Evolutionary conservation across 2,888 invertebrate genomes (phyloP).

Genomic region (Itoplectis maculator): DNA sequence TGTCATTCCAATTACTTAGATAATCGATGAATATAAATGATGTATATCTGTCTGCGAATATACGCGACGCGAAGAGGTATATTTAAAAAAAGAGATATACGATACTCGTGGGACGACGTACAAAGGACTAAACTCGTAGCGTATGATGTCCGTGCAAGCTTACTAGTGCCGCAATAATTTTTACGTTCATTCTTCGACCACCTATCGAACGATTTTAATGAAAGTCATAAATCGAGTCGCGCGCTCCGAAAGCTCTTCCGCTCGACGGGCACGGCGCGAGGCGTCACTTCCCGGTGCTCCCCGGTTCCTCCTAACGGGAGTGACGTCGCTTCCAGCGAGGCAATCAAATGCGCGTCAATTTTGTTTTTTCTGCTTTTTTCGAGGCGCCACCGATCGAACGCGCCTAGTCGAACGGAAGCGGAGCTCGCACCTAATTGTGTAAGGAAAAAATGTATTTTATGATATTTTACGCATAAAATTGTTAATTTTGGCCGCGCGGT

Average conservation of each 20-base stretch:
- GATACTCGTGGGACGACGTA: conserved; percentile 72
- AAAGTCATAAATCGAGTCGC: conserved; percentile 66
- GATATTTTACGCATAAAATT: conserved; percentile 80
- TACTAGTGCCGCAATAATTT: conserved; percentile 82
- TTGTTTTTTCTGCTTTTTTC: not conserved
- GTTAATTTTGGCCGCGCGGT: conserved; percentile 59
- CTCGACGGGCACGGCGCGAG: conserved; percentile 40
- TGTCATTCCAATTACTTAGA: conserved; percentile 53
- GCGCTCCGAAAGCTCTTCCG: conserved; percentile 41
- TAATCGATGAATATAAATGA: conserved; percentile 63
- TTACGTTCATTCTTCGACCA: conserved; percentile 77
- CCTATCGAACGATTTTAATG: conserved; percentile 67
- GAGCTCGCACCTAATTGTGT: conserved; percentile 74
- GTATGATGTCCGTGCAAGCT: conserved; percentile 84
- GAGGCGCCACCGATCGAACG: not conserved
- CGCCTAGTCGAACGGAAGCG: conserved; percentile 72
- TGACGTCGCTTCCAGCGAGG: conserved; percentile 17
- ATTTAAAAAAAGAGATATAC: conserved; percentile 61
- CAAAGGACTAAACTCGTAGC: conserved; percentile 73
- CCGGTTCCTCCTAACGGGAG: conserved; percentile 11
- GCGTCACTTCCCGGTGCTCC: conserved; percentile 31
- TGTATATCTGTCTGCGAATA: conserved; percentile 59
- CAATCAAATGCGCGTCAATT: conserved; percentile 26
- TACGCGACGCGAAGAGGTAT: conserved; percentile 56
- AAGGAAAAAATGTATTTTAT: conserved; percentile 81